phyloP scores from a whole-genome alignment of 2,888 invertebrate species.

The Aporophyla nigra region DNA sequence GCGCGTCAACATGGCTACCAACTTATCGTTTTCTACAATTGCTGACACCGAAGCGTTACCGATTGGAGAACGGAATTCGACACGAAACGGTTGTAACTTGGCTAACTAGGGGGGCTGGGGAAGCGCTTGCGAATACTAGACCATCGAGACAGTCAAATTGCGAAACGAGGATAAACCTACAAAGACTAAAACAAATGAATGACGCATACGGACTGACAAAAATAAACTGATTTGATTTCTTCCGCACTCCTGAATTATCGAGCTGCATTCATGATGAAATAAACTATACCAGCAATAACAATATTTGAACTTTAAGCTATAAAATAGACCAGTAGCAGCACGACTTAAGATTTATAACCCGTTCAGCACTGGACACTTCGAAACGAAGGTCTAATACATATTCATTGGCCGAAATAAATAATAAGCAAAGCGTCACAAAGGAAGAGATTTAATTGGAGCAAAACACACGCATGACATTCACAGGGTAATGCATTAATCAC shows the following conservation, averaged over 20 bases:
- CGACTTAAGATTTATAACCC: slow-evolving; percentile 58
- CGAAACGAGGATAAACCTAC: not conserved
- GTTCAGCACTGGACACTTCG: slow-evolving; percentile 46
- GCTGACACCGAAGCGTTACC: too few species aligned
- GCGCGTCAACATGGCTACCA: too few species aligned
- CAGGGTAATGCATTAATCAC: slow-evolving; percentile 80
- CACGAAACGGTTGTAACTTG: too few species aligned
- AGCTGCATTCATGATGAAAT: slow-evolving; percentile 19
- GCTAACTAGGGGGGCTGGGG: too few species aligned
- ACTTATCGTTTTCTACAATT: too few species aligned
- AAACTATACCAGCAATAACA: slow-evolving; percentile 11
- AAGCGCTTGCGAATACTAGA: too few species aligned
- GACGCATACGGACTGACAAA: not conserved
- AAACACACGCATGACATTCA: slow-evolving; percentile 81
- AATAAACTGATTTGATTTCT: not conserved
- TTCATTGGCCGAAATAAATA: slow-evolving; percentile 59
- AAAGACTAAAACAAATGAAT: not conserved
- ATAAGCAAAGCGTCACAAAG: slow-evolving; percentile 70
- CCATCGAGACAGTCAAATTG: not conserved
- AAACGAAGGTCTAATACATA: slow-evolving; percentile 60
- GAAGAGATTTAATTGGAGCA: slow-evolving; percentile 84
- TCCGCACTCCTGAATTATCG: not conserved
- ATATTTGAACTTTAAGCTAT: slow-evolving; percentile 54
- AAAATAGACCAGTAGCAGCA: slow-evolving; percentile 57
- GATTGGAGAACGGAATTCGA: too few species aligned